Evolutionary conservation across 2,797 vertebrate genomes (phyloP), one percentile per base, ranked within the genome.

Genomic region (Catostomus latipinnis): DNA sequence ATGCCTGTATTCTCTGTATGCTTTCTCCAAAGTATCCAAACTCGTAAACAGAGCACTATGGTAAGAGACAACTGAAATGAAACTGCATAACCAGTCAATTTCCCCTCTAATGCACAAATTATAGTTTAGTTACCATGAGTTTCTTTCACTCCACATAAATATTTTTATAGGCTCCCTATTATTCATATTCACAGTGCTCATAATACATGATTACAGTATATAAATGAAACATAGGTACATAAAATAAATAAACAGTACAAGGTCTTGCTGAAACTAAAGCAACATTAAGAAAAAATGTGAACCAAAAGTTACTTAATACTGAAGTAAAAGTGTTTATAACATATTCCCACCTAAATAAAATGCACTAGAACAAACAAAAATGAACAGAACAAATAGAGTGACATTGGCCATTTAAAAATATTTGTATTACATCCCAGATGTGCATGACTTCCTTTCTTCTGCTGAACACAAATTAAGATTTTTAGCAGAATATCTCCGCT

Each of bases 81-180:
- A 71, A 72, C 60, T 22, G 54, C 76, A 71, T 65, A 79, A 71
- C 69, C 50, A 56, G 34, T 6, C 34, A 79, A 72, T 79, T 71
- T 79, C 45, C 53, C 65, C 77, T 72, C 77, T 52, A 22, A 63
- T 43, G 56, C 61, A 65, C 43, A 79, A 72, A 71, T 65, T 72
- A 71, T 50, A 79, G 43, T 48, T 60, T 48, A 46, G 68, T 63
- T 8, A n/a, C 49, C 58, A 48, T 9, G 43, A 58, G 50, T 72
- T 54, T 71, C 45, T 57, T 71, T 57, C 34, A 65, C 53, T 57
- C 9, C 69, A 72, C 16, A 79, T 71, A 78, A 72, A 72, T 66
- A 79, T 66, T 56, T 65, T 49, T 72, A 57, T 56, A 65, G 0
- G 13, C 18, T 14, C 69, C 45, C 69, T 65, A 57, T 70, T 18